Base-by-base conservation (phyloP, 2,888 invertebrate species). In the Crepidodera aurea region DNA sequence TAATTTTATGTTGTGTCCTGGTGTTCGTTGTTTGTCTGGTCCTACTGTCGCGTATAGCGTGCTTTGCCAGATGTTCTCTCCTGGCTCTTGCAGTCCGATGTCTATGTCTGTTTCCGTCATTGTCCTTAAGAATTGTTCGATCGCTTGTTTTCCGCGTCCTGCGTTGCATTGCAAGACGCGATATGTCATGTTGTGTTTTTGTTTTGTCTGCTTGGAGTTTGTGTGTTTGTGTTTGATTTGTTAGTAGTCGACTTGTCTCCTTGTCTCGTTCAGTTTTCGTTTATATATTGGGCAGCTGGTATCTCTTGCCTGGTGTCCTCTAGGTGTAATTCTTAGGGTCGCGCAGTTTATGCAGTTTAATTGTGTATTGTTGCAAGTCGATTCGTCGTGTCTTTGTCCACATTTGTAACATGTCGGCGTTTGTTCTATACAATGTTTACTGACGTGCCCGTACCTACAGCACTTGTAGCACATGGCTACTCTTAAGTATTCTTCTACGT, bases 1-100 rank as follows among this genome's bases (percentile, higher is more conserved):
- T n/a, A n/a, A n/a, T n/a, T n/a, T n/a, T n/a, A n/a, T n/a, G n/a
- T n/a, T n/a, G n/a, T n/a, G n/a, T n/a, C n/a, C n/a, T 2, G 16
- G 16, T 42, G 15, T 42, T 5, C 1, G 8, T 15, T 13, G 15
- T 5, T 2, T 42, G 40, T 16, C 16, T 1, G 1, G 1, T 2
- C 8, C 2, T 15, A 42, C 16, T 15, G 15, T 42, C n/a, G n/a
- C n/a, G n/a, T n/a, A n/a, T n/a, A n/a, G 13, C 8, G 8, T 13
- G 1, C 16, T 42, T 46, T 22, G 46, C 8, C 25, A 1, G 10
- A 22, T 46, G 46, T 46, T 46, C 1, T 13, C 6, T 3, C 25
- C 25, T 2, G 46, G 46, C 25, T 46, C 22, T 25, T 27, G 46
- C 25, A 46, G 25, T n/a, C n/a, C 25, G 22, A 50, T 15, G 50